These are phyloP conservation scores for Sminthurides aquaticus DNA, from an alignment of 2,888 invertebrate species.

Conservation along the genomic window DNA sequence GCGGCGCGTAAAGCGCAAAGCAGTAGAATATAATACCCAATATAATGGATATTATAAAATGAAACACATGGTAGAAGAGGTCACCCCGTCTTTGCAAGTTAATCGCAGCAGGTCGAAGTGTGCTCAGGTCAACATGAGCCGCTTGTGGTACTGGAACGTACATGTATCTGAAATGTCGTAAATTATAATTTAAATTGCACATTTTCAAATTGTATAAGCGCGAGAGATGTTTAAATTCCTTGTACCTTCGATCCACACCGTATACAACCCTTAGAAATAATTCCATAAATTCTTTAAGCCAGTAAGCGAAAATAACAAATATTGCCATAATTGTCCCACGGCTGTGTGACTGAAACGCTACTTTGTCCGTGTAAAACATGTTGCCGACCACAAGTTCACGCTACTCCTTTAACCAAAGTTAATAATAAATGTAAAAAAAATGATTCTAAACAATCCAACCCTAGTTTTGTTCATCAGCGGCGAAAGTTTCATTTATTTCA, in stretches of 20 bases:
- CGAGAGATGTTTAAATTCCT: no score
- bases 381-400: no score
- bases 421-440: no score
- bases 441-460: no score
- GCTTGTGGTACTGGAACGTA: constrained; percentile 25
- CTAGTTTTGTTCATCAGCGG: no score
- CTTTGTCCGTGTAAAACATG: constrained; percentile 2
- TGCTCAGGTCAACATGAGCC: constrained; percentile 12
- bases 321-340: constrained; percentile 8
- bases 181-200: constrained; percentile 1
- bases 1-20: constrained; percentile 10
- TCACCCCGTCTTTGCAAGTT: constrained; percentile 20
- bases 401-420: no score
- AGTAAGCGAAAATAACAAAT: constrained; percentile 17
- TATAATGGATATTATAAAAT: constrained; percentile 12
- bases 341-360: constrained; percentile 11
- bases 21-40: constrained; percentile 16
- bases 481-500: no score
- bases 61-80: constrained; percentile 26
- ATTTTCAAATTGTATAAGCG: no score
- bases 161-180: constrained; percentile 16
- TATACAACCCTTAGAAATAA: constrained; percentile 20
- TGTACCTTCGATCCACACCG: constrained; percentile 22
- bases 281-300: constrained; percentile 28
- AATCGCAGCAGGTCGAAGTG: constrained; percentile 14